phyloP scores from a whole-genome alignment of 1,140 invertebrate genomes.

The Batillaria attramentaria region DNA sequence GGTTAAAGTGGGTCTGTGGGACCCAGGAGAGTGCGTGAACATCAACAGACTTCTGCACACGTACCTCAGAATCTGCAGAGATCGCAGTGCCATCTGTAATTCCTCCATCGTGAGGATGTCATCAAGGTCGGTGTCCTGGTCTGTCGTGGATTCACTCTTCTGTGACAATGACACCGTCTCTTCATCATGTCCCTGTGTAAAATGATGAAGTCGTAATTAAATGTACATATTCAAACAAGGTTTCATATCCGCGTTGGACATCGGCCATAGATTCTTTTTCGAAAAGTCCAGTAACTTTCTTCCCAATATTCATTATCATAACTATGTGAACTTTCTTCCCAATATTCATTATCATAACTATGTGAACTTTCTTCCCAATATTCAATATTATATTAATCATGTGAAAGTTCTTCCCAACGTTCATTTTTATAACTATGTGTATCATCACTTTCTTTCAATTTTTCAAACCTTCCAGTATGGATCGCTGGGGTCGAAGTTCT shows the following conservation, averaged over 20 bases:
- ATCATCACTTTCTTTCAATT: neutral
- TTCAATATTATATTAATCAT: neutral
- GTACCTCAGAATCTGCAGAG: conserved; percentile 44
- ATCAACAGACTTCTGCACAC: neutral
- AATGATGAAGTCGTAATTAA: neutral
- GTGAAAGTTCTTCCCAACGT: neutral
- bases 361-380: neutral
- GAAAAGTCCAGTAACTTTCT: too few relatives aligned
- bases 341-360: neutral
- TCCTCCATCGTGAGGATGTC: conserved; percentile 40
- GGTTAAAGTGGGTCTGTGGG: neutral
- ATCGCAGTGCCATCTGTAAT: conserved; percentile 37
- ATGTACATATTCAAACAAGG: conserved; percentile 1
- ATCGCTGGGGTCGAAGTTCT: conserved; percentile 52
- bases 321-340: too few relatives aligned
- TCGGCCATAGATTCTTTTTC: too few relatives aligned
- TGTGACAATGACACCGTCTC: neutral
- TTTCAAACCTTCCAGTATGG: conserved; percentile 51
- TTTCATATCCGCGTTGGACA: too few relatives aligned
- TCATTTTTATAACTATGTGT: neutral
- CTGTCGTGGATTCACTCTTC: neutral
- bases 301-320: too few relatives aligned
- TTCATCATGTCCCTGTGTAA: conserved; percentile 12
- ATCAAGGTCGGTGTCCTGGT: conserved; percentile 8
- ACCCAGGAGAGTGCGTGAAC: neutral